Evolutionary conservation across 2,888 invertebrate genomes (phyloP).

Genomic region (Serripes groenlandicus): DNA sequence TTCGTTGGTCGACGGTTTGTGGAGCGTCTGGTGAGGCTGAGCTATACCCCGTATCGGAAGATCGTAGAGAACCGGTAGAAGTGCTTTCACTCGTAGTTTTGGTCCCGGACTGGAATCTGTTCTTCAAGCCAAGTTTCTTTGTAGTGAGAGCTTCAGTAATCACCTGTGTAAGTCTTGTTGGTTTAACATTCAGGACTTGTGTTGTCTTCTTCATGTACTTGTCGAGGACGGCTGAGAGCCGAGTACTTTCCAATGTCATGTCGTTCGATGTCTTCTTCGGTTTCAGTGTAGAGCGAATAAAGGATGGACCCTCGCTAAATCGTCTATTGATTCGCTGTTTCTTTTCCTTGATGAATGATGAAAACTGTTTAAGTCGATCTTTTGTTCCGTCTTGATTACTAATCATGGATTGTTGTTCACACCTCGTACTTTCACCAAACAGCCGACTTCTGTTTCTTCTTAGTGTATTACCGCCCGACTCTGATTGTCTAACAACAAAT

Average conservation of each 20-base stretch:
- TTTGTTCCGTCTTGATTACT: conserved; percentile 17
- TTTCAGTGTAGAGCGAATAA: conserved; percentile 23
- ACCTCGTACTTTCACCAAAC: conserved; percentile 30
- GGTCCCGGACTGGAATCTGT: conserved; percentile 23
- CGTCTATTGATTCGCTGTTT: conserved; percentile 6
- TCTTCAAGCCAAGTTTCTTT: conserved; percentile 49
- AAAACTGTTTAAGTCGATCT: conserved; percentile 48
- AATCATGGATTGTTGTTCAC: conserved; percentile 25
- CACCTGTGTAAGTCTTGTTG: background rate
- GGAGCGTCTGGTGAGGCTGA: conserved; percentile 24
- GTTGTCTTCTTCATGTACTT: conserved; percentile 22
- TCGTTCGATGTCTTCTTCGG: conserved; percentile 36
- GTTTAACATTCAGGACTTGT: conserved; percentile 3
- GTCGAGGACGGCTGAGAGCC: conserved; percentile 47
- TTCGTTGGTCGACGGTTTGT: background rate
- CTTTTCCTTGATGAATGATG: conserved; percentile 39
- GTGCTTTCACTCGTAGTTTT: conserved; percentile 24
- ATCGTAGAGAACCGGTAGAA: conserved; percentile 45
- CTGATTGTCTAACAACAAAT: conserved; percentile 47
- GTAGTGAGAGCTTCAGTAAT: conserved; percentile 19
- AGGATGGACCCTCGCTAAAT: conserved; percentile 7
- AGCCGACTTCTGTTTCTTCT: conserved; percentile 29
- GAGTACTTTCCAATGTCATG: conserved; percentile 51
- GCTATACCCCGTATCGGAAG: conserved; percentile 41
- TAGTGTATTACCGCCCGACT: conserved; percentile 7